Conservation (phyloP, 2,113 vertebrate species). For the Cettia cetti region DNA sequence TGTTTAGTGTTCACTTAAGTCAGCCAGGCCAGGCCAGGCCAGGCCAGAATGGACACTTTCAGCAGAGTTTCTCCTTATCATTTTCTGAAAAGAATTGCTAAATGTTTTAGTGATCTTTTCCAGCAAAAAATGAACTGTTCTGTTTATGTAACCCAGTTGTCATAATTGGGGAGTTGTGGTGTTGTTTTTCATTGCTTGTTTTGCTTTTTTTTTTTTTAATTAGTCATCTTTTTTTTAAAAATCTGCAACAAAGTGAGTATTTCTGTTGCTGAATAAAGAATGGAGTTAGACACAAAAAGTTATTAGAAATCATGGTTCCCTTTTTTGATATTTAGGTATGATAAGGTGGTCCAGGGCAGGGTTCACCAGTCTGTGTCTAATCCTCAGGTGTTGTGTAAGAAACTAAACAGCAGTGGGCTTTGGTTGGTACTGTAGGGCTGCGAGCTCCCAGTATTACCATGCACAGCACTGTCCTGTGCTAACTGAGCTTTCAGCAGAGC, state of each 20-base stretch:
- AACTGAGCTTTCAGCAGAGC: background rate
- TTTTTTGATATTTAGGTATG: background rate
- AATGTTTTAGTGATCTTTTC: background rate
- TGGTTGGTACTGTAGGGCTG: accelerated
- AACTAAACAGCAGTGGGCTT: background rate
- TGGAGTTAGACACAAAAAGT: background rate
- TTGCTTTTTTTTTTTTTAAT: background rate
- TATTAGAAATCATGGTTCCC: background rate
- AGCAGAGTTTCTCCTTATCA: background rate
- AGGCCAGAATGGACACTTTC: background rate
- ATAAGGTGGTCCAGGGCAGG: background rate
- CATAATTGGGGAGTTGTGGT: background rate
- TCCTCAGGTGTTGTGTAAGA: background rate
- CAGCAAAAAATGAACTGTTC: background rate
- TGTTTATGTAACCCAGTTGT: background rate
- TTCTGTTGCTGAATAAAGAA: background rate
- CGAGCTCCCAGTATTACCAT: background rate
- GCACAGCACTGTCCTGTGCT: background rate
- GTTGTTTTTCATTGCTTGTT: background rate
- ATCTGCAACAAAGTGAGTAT: background rate
- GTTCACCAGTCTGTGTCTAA: background rate
- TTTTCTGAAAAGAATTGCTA: background rate
- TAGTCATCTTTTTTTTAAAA: background rate
- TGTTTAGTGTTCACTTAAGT: background rate
- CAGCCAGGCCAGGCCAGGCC: background rate